Base-by-base conservation (phyloP, 2,888 invertebrate species). In the Heliconius ismenius region DNA sequence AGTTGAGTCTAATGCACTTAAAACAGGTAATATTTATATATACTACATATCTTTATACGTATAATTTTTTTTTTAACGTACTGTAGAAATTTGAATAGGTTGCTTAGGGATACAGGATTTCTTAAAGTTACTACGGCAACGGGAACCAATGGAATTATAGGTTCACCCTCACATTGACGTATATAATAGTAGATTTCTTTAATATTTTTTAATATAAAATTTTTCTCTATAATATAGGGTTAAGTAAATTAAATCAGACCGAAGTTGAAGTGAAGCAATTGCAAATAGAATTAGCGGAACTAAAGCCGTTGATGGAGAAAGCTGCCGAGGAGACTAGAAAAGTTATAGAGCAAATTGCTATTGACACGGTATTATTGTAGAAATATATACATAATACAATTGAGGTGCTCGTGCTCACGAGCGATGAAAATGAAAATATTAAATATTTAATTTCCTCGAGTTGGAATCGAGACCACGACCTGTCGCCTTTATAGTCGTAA, bases 181-280 rank as follows among this genome's bases (percentile, higher is more conserved):
- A 36, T 65, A 28, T 10, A 64, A 36, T 36, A 21, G 3, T n/a
- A 32, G 4, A 21, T 32, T 21, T 4, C 4, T 58, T 70, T n/a
- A 32, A 32, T 7, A n/a, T 15, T 24, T 32, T 58, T 15, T 67
- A n/a, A 36, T 13, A 67, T 67, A 39, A 36, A 36, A 11, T 21
- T 15, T 13, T 10, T 24, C 15, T 58, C 15, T 9, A 32, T 70
- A 15, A 69, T 18, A 26, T 58, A 95, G 98, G 98, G 58, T 89
- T 98, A 76, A 96, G 96, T 80, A 98, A 98, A 84, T 90, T 98
- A 74, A 96, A 97, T 76, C 95, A 95, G 78, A 98, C 98, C 0
- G 96, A 97, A 10, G 95, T 96, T n/a, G 97, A 97, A 83, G 97
- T 97, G 43, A 96, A 96, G 77, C 93, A 96, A 84, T 96, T 98